Conservation (phyloP, 2,888 invertebrate species). For the Parasteatoda lunata region DNA sequence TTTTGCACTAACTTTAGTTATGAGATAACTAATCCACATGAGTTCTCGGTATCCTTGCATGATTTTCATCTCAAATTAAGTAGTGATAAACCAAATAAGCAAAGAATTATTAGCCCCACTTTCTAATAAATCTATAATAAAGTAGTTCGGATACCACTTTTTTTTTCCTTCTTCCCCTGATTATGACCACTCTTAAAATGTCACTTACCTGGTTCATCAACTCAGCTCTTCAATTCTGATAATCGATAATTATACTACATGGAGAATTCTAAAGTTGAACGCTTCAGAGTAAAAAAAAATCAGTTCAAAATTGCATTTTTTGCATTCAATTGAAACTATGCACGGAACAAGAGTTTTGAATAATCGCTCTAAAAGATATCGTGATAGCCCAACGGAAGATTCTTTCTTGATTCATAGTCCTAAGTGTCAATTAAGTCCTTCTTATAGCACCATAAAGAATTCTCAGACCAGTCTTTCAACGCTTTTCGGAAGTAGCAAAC, state of each 20-base stretch:
- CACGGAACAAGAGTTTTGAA: constrained; percentile 14
- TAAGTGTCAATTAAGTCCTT: constrained; percentile 38
- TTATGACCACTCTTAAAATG: no score
- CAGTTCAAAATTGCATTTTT: background rate
- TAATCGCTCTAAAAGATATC: constrained; percentile 23
- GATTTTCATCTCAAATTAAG: no score
- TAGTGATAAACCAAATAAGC: no score
- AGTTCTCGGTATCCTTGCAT: no score
- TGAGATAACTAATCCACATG: no score
- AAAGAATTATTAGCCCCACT: no score
- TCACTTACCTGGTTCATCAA: no score
- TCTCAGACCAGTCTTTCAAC: constrained; percentile 11
- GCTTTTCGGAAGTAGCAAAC: constrained; percentile 1
- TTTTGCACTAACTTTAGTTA: no score
- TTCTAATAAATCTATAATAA: no score
- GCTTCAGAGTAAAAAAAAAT: background rate
- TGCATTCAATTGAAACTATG: constrained; percentile 10
- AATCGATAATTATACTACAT: background rate
- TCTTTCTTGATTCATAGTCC: constrained; percentile 15
- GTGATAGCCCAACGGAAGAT: constrained; percentile 5
- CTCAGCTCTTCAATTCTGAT: no score
- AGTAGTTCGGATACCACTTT: no score
- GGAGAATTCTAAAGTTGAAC: background rate
- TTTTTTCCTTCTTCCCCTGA: no score
- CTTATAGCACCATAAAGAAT: constrained; percentile 1